These are phyloP conservation scores for Pterobdella sp. DNA, from an alignment of 2,888 invertebrate genomes.

Conservation along the genomic window DNA sequence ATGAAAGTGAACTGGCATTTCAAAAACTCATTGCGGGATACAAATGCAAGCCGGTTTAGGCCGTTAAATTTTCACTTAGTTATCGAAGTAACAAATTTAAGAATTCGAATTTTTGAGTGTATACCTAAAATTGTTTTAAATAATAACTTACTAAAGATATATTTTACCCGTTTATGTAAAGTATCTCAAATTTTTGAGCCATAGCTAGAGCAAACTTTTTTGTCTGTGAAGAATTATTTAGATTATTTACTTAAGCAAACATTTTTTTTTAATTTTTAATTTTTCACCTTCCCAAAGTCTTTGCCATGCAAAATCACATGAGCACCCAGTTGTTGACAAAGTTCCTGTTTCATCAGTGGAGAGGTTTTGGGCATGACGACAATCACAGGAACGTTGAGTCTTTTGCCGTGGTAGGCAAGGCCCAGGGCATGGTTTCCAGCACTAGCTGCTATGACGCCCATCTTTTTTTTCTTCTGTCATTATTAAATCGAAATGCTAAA, in stretches of 20 bases:
- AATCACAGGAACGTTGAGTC: slow-evolving; percentile 57
- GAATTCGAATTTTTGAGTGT: neutral
- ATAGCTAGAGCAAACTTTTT: slow-evolving; percentile 70
- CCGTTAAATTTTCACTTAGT: no score
- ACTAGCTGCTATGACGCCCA: slow-evolving; percentile 83
- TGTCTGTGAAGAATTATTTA: slow-evolving; percentile 15
- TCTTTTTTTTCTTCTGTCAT: slow-evolving; percentile 59
- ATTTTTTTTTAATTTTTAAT: neutral
- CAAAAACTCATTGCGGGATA: neutral
- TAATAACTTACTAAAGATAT: slow-evolving; percentile 13
- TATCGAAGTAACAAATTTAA: no score
- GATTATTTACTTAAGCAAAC: neutral
- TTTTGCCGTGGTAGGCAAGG: slow-evolving; percentile 69
- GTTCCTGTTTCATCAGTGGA: slow-evolving; percentile 88
- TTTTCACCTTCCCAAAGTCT: slow-evolving; percentile 64
- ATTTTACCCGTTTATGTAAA: slow-evolving; percentile 79
- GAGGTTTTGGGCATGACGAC: slow-evolving; percentile 93
- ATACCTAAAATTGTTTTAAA: neutral
- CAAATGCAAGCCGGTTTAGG: no score
- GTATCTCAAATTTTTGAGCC: slow-evolving; percentile 63
- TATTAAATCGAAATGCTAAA: neutral
- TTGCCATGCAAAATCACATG: slow-evolving; percentile 72
- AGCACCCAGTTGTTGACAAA: slow-evolving; percentile 75
- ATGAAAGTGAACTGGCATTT: neutral
- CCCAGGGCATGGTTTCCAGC: slow-evolving; percentile 87